Evolutionary conservation across 2,113 vertebrate genomes (phyloP).

Genomic region (Sardina pilchardus): DNA sequence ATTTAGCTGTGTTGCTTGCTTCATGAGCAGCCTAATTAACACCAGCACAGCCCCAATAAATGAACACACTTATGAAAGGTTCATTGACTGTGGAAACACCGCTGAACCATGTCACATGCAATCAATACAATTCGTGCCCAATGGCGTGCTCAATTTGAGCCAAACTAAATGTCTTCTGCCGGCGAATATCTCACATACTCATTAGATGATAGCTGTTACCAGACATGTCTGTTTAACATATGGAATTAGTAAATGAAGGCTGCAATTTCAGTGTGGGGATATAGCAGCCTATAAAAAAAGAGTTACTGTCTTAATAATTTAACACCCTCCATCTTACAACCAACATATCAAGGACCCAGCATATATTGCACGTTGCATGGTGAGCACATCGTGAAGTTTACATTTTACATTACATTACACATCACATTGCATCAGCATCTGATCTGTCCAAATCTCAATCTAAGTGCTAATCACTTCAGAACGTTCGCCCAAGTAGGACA

Average conservation of each 20-base stretch:
- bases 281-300: background rate
- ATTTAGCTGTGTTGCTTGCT: background rate
- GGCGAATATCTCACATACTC: background rate
- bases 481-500: slow-evolving; percentile 46
- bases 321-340: background rate
- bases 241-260: background rate
- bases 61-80: slow-evolving; percentile 11
- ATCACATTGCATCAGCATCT: too few relatives aligned
- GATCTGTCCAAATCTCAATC: background rate
- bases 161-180: slow-evolving; percentile 11
- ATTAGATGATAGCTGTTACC: background rate
- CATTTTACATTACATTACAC: too few relatives aligned
- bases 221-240: background rate
- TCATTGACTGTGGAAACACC: background rate
- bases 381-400: background rate
- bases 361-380: background rate
- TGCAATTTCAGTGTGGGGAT: background rate
- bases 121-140: background rate
- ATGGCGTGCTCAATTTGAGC: background rate
- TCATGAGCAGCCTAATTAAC: background rate
- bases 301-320: background rate
- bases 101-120: slow-evolving; percentile 18
- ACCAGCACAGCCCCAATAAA: slow-evolving; percentile 10
- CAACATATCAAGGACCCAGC: background rate
- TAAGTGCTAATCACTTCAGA: slow-evolving; percentile 35